Base-by-base conservation (phyloP, 2,888 invertebrate species). In the Fissipunctia ypsillon region DNA sequence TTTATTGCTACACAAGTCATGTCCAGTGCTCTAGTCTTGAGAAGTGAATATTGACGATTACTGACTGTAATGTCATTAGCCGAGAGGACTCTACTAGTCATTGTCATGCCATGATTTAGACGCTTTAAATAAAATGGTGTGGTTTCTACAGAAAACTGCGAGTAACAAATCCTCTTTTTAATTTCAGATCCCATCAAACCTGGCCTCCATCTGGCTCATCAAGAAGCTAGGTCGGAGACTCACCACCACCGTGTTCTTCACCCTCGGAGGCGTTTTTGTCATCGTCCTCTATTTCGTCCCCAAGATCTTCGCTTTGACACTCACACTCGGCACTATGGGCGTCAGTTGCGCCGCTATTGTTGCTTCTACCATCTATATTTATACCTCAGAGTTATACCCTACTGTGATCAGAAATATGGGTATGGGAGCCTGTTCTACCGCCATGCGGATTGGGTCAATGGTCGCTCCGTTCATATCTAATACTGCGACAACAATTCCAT, bases 341-440 rank as follows among this genome's bases (percentile, higher is more conserved):
- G 98, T 98, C 83, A 97, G 98, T 81, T 98, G 98, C 14, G 97
- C 98, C 38, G 97, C 98, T 0, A 97, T 98, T 0, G 97, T 97
- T 0, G 99, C 98, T 84, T 97, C 98, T 0, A 97, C 98, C 1
- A 97, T 98, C 16, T 99, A 99, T 91, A 97, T 99, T 14, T 99
- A 98, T 92, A 97, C 98, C 0, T 98, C 98, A 0, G 99, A 99
- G 91, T 91, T 99, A 10, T 99, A 98, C 90, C 99, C 99, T 0
- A 99, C 99, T 0, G 98, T 98, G 0, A 97, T 99, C 0, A 96
- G 99, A 22, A 99, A 99, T 88, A 97, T 98, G 90, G 98, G 98
- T 0, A 97, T 99, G 90, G 99, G 99, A 0, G 97, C 97, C 0
- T 97, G 98, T 67, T 99, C 99, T 0, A 98, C 98, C 96, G 97